These are phyloP conservation scores for Cheirogaleus major DNA, from an alignment of 2,797 vertebrate genomes.

Conservation along the genomic window DNA sequence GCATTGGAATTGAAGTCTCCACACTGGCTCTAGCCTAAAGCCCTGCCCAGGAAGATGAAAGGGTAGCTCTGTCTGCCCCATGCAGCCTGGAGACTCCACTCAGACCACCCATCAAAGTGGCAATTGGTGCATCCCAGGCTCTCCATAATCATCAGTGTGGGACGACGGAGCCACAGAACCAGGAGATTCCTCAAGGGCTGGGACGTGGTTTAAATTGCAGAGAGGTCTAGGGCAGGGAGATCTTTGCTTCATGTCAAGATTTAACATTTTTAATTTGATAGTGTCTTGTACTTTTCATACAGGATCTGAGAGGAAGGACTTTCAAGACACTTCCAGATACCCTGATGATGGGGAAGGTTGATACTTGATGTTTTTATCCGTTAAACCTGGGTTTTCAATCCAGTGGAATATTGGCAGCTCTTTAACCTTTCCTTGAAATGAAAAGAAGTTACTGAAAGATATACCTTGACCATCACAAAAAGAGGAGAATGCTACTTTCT, in stretches of 20 bases:
- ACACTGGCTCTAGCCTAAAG: neutral
- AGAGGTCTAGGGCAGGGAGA: neutral
- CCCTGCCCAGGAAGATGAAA: slow-evolving; percentile 19
- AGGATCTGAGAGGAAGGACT: neutral
- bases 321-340: neutral
- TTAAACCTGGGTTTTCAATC: neutral
- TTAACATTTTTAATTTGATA: neutral
- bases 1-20: neutral
- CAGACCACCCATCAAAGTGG: slow-evolving; percentile 38
- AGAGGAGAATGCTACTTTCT: neutral
- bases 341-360: neutral
- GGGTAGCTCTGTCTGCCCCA: neutral
- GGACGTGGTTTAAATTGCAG: neutral
- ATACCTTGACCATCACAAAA: neutral
- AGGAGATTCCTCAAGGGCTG: neutral
- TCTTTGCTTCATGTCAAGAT: neutral
- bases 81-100: neutral
- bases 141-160: neutral
- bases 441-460: neutral
- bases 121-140: neutral
- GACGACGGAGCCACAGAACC: neutral
- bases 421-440: slow-evolving; percentile 19
- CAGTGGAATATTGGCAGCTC: neutral
- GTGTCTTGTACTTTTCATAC: neutral
- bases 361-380: neutral